phyloP scores from a whole-genome alignment of 2,113 vertebrate genomes.

The Sorex fumeus region DNA sequence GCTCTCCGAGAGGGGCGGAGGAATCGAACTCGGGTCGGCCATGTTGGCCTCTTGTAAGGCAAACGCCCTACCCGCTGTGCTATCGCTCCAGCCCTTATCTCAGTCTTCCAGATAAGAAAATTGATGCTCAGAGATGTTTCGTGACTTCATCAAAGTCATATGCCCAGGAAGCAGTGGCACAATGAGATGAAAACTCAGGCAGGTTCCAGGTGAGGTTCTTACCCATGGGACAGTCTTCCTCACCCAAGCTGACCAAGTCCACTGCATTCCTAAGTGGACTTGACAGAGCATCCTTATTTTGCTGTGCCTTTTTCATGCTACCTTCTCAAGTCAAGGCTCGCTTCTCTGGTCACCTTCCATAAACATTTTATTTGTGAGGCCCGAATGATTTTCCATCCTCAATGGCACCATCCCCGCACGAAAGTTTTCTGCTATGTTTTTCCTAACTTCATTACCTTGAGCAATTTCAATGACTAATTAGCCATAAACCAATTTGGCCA shows the following conservation, averaged over 20 bases:
- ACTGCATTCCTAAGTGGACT: not conserved
- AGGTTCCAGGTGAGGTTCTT: not conserved
- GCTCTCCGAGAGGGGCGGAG: too few species aligned
- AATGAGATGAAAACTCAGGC: not conserved
- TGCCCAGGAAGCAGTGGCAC: not conserved
- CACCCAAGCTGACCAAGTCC: not conserved
- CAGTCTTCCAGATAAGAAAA: constrained; percentile 24
- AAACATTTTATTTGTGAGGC: not conserved
- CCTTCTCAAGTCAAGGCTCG: not conserved
- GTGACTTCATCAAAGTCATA: not conserved
- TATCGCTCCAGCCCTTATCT: too few species aligned
- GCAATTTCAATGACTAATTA: not conserved
- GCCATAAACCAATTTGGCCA: not conserved
- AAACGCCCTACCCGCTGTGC: too few species aligned
- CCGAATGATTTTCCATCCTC: constrained; percentile 29
- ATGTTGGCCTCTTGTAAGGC: too few species aligned
- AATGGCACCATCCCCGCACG: not conserved
- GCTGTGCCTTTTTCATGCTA: not conserved
- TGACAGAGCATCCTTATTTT: not conserved
- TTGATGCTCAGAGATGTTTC: not conserved
- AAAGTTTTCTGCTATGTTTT: not conserved
- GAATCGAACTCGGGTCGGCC: too few species aligned
- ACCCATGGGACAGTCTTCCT: not conserved
- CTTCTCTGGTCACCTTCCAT: not conserved
- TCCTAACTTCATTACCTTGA: not conserved